These are phyloP conservation scores for Drosophila dives DNA, from an alignment of 2,888 invertebrate genomes.

Conservation along the genomic window DNA sequence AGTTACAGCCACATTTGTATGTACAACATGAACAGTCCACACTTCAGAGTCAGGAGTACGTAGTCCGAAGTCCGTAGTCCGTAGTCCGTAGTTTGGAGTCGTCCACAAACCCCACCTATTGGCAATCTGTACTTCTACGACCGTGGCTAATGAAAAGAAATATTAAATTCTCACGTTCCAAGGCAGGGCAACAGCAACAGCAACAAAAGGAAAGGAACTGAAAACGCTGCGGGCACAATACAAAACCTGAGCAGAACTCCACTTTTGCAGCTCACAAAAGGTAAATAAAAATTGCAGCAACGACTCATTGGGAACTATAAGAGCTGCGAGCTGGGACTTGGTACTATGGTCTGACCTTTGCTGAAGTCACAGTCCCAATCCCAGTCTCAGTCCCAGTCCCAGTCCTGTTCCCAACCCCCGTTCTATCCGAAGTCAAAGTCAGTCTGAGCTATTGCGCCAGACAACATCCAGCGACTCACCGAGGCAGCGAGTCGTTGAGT, in stretches of 20 bases:
- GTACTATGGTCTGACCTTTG: conserved; percentile 69
- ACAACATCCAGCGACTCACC: conserved; percentile 21
- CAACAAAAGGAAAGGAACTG: conserved; percentile 43
- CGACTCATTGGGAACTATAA: conserved; percentile 40
- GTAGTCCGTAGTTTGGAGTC: conserved; percentile 4
- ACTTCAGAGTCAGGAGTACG: not conserved
- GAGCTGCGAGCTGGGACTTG: conserved; percentile 38
- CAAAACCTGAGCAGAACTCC: conserved; percentile 58
- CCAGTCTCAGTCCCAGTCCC: conserved; percentile 24
- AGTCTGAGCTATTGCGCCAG: conserved; percentile 67
- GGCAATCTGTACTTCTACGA: conserved; percentile 34
- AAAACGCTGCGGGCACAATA: conserved; percentile 54
- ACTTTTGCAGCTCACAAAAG: conserved; percentile 68
- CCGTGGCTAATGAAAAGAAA: conserved; percentile 78
- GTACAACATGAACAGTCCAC: conserved; percentile 28
- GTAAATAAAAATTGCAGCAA: conserved; percentile 75
- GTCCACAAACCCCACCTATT: conserved; percentile 3
- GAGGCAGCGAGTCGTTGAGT: conserved; percentile 14
- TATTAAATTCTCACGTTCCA: conserved; percentile 80
- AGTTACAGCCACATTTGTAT: conserved; percentile 36
- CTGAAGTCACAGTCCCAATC: conserved; percentile 30
- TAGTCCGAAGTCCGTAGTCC: not conserved
- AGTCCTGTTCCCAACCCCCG: conserved; percentile 5
- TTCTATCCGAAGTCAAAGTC: conserved; percentile 45
- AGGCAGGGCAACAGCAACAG: conserved; percentile 41